Evolutionary conservation across 2,113 vertebrate genomes (phyloP).

Genomic region (Oncorhynchus keta): DNA sequence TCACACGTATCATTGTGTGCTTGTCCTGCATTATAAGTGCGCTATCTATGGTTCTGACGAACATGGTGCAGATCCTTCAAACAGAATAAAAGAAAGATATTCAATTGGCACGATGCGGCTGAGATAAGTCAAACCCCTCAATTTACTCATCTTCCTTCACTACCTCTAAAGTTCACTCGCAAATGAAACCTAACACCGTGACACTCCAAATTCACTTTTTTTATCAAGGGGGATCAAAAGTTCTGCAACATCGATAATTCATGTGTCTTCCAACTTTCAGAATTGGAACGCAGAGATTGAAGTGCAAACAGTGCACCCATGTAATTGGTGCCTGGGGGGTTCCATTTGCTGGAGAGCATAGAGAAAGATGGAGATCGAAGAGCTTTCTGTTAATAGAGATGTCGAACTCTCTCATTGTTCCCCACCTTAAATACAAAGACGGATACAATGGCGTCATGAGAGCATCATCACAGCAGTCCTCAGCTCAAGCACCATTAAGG

Average conservation of each 20-base stretch:
- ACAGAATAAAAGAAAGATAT: slow-evolving; percentile 17
- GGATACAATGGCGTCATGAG: slow-evolving; percentile 39
- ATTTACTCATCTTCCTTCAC: not conserved
- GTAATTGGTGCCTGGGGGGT: slow-evolving; percentile 59
- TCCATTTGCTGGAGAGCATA: slow-evolving; percentile 10
- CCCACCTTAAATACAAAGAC: slow-evolving; percentile 17
- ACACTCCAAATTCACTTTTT: slow-evolving; percentile 28
- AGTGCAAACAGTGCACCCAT: slow-evolving; percentile 52
- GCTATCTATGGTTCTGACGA: slow-evolving; percentile 3
- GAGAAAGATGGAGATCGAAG: slow-evolving; percentile 61
- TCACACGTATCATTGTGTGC: slow-evolving; percentile 17
- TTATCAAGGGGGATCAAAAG: slow-evolving; percentile 24
- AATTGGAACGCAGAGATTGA: slow-evolving; percentile 50
- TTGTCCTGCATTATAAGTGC: slow-evolving; percentile 22
- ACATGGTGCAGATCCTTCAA: slow-evolving; percentile 10
- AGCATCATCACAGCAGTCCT: slow-evolving; percentile 37
- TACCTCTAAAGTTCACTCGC: not conserved
- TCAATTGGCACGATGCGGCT: not conserved
- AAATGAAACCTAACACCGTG: slow-evolving; percentile 9
- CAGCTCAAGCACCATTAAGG: slow-evolving; percentile 19
- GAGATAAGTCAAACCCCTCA: too few species aligned
- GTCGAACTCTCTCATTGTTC: slow-evolving; percentile 35
- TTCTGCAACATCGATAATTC: slow-evolving; percentile 36
- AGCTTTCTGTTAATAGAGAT: slow-evolving; percentile 48
- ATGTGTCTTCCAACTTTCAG: slow-evolving; percentile 35